Evolutionary conservation across 2,113 vertebrate species (phyloP), one percentile per base, ranked within the genome.

Genomic region (Osmerus eperlanus): DNA sequence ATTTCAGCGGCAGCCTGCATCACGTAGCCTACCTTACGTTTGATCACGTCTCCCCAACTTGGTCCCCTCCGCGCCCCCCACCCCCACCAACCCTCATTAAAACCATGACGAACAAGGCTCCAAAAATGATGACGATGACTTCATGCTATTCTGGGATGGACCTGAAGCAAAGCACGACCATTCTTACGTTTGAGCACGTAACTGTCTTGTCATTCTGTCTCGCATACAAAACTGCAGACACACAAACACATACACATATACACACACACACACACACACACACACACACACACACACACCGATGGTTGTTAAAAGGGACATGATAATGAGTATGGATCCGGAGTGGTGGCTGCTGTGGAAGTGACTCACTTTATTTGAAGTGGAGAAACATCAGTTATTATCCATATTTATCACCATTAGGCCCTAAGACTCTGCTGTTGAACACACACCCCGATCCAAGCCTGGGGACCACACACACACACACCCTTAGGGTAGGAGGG

Each of bases 381-480:
- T 68, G 74, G 56, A 83, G 81, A 72, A 19, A 53, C 77, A 82
- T 78, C 81, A 64, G 78, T 84, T 84, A 76, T 83, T 75, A 58
- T 60, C 72, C 32, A 64, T 68, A 83, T 80, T 65, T 65, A 75
- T 76, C 70, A 73, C 58, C 81, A 76, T 76, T 77, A 82, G 69
- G 72, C 11, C 16, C 2, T 55, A 8, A 65, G 23, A 65, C 63
- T 41, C 19, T 65, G 67, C 73, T 70, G 61, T 78, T 55, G 21
- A 58, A 70, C 68, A 60, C 60, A 53, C 73, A 61, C 21, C 18
- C 64, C 29, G 14, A 14, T 21, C 21, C 4, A 61, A 61, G 59
- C 13, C 23, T 13, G 21, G 11, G 13, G 59, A 25, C 21, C 67
- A 56, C 58, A 25, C 65, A 72, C 67, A 72, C 55, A 41, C n/a